These are phyloP conservation scores for Triplophysa siluroides DNA, from an alignment of 2,113 vertebrate species.

Conservation along the genomic window DNA sequence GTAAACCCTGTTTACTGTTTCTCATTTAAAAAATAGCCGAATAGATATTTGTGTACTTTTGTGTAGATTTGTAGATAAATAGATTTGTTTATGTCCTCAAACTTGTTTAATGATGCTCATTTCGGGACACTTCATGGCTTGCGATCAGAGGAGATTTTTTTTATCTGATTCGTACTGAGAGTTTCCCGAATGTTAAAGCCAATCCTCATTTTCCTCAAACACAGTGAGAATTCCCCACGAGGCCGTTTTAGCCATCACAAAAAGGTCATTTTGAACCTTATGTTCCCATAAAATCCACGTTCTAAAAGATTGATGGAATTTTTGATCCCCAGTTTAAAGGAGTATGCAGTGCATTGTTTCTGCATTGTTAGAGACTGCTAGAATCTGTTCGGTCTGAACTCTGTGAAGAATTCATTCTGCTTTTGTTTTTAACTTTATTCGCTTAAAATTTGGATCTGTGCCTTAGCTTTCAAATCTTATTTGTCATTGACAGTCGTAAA, in stretches of 20 bases:
- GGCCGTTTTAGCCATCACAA: neutral
- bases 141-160: neutral
- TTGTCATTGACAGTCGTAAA: neutral
- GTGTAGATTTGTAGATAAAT: too few species aligned
- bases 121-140: neutral
- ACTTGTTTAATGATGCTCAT: too few species aligned
- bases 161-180: neutral
- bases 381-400: neutral
- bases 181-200: neutral
- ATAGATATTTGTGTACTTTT: too few species aligned
- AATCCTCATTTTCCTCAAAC: neutral
- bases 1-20: too few species aligned
- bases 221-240: neutral
- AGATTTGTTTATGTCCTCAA: too few species aligned
- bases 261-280: conserved; percentile 18
- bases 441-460: neutral
- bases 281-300: conserved; percentile 1
- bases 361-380: neutral
- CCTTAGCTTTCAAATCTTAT: too few species aligned
- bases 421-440: neutral
- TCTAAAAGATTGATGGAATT: neutral
- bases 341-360: neutral
- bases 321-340: neutral
- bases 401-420: too few species aligned
- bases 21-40: too few species aligned